Conservation (phyloP, 2,888 invertebrate species). For the Desoria tigrina region DNA sequence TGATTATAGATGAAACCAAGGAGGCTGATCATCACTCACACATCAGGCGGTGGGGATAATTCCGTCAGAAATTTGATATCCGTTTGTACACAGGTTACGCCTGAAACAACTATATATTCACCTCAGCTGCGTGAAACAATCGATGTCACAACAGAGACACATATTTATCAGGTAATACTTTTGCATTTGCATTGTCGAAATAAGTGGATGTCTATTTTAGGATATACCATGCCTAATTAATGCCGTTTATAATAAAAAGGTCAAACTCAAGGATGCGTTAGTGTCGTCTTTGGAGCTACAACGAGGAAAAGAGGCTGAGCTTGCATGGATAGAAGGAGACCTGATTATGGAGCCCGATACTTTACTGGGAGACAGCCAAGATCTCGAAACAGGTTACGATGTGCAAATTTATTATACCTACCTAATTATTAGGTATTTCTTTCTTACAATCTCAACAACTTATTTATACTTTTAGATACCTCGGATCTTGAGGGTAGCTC, state of each 20-base stretch:
- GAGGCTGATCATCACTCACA: conserved; percentile 75
- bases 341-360: conserved; percentile 63
- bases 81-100: conserved; percentile 68
- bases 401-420: background rate
- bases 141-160: conserved; percentile 95
- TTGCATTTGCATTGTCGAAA: no score
- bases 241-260: no score
- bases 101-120: conserved; percentile 73
- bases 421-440: background rate
- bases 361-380: conserved; percentile 58
- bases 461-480: no score
- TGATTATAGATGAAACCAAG: conserved; percentile 68
- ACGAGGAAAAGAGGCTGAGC: conserved; percentile 80
- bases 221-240: no score
- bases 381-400: conserved; percentile 52
- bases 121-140: conserved; percentile 80
- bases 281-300: conserved; percentile 85
- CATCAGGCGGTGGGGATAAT: conserved; percentile 71
- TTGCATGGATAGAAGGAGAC: conserved; percentile 92
- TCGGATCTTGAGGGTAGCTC: background rate
- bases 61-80: conserved; percentile 70
- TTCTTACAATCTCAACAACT: no score
- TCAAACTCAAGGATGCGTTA: conserved; percentile 85
- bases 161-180: conserved; percentile 85
- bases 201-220: no score